These are phyloP conservation scores for Clistopyga incitator DNA, from an alignment of 2,888 invertebrate species.

Conservation along the genomic window DNA sequence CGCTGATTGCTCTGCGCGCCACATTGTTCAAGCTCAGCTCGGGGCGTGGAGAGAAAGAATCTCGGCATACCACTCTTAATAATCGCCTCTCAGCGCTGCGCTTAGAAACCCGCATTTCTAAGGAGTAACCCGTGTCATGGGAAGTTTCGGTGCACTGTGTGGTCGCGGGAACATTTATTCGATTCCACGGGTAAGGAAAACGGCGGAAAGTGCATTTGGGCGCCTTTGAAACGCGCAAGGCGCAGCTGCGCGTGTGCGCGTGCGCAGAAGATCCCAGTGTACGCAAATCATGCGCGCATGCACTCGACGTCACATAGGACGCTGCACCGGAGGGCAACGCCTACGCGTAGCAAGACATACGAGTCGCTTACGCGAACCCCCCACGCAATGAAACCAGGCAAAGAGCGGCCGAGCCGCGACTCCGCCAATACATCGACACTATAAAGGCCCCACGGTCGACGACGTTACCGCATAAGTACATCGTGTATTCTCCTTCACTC, in stretches of 20 bases:
- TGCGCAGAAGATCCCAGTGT: neutral
- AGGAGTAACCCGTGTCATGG: constrained; percentile 42
- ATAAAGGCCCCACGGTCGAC: neutral
- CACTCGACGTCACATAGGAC: constrained; percentile 31
- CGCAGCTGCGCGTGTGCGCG: constrained; percentile 8
- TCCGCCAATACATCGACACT: constrained; percentile 2
- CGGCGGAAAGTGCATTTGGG: neutral
- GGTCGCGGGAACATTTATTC: constrained; percentile 62
- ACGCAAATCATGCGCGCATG: constrained; percentile 37
- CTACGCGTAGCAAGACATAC: constrained; percentile 25
- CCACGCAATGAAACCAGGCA: constrained; percentile 13
- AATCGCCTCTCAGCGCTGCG: neutral
- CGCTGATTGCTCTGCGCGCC: neutral
- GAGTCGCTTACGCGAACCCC: constrained; percentile 8
- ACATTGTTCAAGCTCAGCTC: constrained; percentile 32
- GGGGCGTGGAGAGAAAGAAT: constrained; percentile 16
- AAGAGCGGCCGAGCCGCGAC: neutral
- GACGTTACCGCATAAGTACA: constrained; percentile 7
- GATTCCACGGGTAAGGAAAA: constrained; percentile 48
- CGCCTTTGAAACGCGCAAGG: neutral
- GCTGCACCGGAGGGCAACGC: constrained; percentile 28
- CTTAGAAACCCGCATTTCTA: constrained; percentile 15
- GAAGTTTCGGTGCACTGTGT: constrained; percentile 50
- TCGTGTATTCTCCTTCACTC: too few relatives aligned
- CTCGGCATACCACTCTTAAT: constrained; percentile 39